Percentiles rank a stretch among this genome's conserved stretches.
Conservation (phyloP, 2,888 invertebrate genomes). For the Spodoptera exigua region DNA sequence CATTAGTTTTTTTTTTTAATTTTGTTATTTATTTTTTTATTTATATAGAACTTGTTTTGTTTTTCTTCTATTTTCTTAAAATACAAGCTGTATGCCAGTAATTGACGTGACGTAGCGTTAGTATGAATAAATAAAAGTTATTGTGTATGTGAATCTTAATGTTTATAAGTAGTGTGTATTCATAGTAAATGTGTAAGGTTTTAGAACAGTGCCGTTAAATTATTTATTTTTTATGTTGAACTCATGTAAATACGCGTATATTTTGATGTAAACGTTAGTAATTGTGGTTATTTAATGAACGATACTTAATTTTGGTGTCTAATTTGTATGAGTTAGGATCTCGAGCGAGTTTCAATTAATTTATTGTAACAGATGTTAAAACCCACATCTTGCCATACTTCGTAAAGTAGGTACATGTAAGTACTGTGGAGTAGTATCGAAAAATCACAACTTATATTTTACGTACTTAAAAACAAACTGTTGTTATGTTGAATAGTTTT, state of each 20-base stretch:
- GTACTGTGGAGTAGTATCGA: conserved; percentile 45
- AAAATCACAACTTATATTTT: conserved; percentile 57
- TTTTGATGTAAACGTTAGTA: conserved; percentile 83
- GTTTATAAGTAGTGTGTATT: conserved; percentile 81
- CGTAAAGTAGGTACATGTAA: conserved; percentile 45
- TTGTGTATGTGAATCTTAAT: conserved; percentile 79
- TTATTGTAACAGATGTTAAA: conserved; percentile 66
- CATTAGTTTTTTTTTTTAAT: conserved; percentile 68
- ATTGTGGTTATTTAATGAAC: conserved; percentile 83
- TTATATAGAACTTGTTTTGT: conserved; percentile 77
- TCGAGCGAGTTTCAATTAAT: conserved; percentile 75
- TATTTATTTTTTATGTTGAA: conserved; percentile 89
- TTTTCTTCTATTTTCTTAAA: conserved; percentile 64
- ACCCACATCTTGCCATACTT: conserved; percentile 65
- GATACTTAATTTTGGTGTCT: conserved; percentile 73
- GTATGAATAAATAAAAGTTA: conserved; percentile 68
- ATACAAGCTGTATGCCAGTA: conserved; percentile 85
- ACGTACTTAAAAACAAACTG: conserved; percentile 59
- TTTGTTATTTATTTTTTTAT: conserved; percentile 88
- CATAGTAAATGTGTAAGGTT: conserved; percentile 84
- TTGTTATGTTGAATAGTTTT: conserved; percentile 65
- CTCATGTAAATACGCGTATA: conserved; percentile 86
- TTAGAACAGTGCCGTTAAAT: conserved; percentile 84
- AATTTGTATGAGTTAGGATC: conserved; percentile 75
- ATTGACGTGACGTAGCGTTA: conserved; percentile 76